Percentiles rank a stretch among this genome's conserved stretches.
Conservation (phyloP, 2,113 vertebrate species). For the Tragulus kanchil region DNA sequence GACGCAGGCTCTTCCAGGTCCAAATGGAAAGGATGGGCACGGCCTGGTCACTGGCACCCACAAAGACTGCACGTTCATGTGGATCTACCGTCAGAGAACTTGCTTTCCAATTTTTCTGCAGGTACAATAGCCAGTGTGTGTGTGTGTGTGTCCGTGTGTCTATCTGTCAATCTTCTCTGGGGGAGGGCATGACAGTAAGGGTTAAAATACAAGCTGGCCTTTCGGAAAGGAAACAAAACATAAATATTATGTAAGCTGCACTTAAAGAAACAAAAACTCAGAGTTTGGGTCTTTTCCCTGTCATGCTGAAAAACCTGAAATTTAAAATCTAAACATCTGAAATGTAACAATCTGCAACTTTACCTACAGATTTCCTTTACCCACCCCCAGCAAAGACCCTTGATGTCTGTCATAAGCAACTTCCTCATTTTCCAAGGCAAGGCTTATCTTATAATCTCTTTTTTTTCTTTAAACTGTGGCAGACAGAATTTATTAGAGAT, state of each 20-base stretch:
- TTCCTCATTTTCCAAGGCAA: constrained; percentile 25
- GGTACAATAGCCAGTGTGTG: neutral
- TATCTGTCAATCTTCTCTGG: neutral
- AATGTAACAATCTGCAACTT: neutral
- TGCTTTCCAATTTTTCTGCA: constrained; percentile 73
- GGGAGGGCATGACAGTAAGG: neutral
- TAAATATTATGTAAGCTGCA: constrained; percentile 33
- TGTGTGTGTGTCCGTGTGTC: no score
- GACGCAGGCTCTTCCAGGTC: neutral
- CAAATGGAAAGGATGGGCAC: neutral
- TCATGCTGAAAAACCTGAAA: fast-evolving
- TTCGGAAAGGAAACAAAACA: constrained; percentile 75
- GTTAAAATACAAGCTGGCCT: constrained; percentile 62
- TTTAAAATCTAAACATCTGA: neutral
- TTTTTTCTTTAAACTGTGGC: neutral
- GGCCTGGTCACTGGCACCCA: neutral
- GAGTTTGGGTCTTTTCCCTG: neutral
- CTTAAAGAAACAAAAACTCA: neutral
- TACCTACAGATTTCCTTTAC: neutral
- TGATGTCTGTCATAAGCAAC: neutral
- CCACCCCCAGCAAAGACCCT: neutral
- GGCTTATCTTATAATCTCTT: neutral
- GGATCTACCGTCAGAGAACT: constrained; percentile 60
- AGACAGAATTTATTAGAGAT: neutral
- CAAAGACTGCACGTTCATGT: constrained; percentile 11